Percentiles rank a stretch among this genome's conserved stretches.
These are phyloP conservation scores for Drosophila monieri DNA, from an alignment of 2,888 invertebrate species.

Conservation along the genomic window DNA sequence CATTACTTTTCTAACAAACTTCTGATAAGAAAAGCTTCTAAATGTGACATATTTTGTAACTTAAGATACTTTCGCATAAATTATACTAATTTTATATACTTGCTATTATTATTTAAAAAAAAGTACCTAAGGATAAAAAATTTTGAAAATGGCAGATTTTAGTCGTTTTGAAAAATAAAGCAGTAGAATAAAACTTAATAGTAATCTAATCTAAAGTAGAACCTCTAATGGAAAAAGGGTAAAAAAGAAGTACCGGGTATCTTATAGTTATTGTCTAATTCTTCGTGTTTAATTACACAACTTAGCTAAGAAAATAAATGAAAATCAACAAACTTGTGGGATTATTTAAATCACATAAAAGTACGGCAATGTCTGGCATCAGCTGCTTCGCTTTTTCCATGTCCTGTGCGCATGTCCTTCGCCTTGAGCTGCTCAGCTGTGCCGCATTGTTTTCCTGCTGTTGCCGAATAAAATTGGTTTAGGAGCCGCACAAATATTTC, in stretches of 20 bases:
- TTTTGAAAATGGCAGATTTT: too few species aligned
- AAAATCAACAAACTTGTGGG: neutral
- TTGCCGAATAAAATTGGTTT: conserved; percentile 21
- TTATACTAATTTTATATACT: too few species aligned
- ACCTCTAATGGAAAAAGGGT: neutral
- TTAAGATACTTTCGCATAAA: too few species aligned
- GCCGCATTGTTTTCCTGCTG: conserved; percentile 43
- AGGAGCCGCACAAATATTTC: conserved; percentile 4
- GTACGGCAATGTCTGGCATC: conserved; percentile 34
- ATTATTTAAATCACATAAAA: neutral
- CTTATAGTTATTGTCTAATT: neutral
- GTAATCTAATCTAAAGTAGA: neutral
- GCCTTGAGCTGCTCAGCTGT: conserved; percentile 48
- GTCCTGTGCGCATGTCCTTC: conserved; percentile 65
- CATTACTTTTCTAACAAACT: too few species aligned
- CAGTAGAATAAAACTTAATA: too few species aligned
- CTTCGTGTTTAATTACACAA: neutral
- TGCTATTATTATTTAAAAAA: too few species aligned
- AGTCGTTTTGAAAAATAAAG: too few species aligned
- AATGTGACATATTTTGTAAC: too few species aligned
- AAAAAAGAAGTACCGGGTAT: neutral
- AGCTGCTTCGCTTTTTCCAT: conserved; percentile 42
- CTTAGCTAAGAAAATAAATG: too few species aligned
- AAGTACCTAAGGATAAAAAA: too few species aligned
- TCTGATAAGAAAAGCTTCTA: too few species aligned